Percentiles rank a stretch among this genome's conserved stretches.
Evolutionary conservation across 2,888 invertebrate species (phyloP).

Genomic region (Monochamus alternatus): DNA sequence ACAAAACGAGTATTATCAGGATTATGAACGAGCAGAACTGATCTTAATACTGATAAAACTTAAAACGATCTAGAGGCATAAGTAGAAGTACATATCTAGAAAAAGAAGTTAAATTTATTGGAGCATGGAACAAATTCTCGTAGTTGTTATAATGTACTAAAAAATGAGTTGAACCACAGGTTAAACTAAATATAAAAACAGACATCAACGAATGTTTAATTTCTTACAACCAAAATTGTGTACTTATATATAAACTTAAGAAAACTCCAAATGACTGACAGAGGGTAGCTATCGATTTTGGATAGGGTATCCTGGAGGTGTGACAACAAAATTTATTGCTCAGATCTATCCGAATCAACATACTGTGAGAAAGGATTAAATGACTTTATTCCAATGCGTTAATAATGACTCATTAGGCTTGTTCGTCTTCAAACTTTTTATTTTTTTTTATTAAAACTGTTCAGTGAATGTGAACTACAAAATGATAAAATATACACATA

Average conservation of each 20-base stretch:
- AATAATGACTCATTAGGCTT: background rate
- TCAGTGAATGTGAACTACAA: background rate
- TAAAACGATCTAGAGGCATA: background rate
- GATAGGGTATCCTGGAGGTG: slow-evolving; percentile 50
- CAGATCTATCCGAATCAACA: background rate
- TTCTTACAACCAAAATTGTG: too few relatives aligned
- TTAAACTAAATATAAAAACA: too few relatives aligned
- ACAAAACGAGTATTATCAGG: too few relatives aligned
- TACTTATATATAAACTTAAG: background rate
- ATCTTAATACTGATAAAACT: background rate
- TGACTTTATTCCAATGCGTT: slow-evolving; percentile 1
- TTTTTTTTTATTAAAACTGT: slow-evolving; percentile 12
- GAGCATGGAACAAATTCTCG: too few relatives aligned
- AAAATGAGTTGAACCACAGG: too few relatives aligned
- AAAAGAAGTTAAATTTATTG: too few relatives aligned
- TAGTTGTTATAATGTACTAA: too few relatives aligned
- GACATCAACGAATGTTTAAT: too few relatives aligned
- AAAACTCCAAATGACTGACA: background rate
- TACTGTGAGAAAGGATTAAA: background rate
- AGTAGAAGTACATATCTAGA: too few relatives aligned
- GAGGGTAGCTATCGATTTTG: slow-evolving; percentile 52
- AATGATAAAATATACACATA: slow-evolving; percentile 6
- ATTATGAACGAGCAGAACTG: background rate
- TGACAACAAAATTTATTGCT: slow-evolving; percentile 45
- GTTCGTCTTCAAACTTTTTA: slow-evolving; percentile 2